phyloP scores from a whole-genome alignment of 1,140 invertebrate genomes.

The Eurosta solidaginis region DNA sequence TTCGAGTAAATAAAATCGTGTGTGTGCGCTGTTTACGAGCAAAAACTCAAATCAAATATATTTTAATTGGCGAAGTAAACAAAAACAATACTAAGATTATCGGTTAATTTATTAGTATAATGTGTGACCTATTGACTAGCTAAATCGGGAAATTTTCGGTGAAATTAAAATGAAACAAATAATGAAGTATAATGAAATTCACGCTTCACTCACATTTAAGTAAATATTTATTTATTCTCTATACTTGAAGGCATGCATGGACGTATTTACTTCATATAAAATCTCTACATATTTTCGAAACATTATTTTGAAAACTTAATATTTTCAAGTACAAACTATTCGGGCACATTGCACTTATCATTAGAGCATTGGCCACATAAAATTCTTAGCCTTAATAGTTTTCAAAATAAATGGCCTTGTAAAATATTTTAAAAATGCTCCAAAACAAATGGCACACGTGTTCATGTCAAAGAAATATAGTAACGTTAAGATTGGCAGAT shows the following conservation, averaged over 20 bases:
- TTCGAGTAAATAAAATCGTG: not conserved
- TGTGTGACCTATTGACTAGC: not conserved
- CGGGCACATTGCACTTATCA: not conserved
- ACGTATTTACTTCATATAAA: not conserved
- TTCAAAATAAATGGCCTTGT: conserved; percentile 25
- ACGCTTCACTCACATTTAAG: not conserved
- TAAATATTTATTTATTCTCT: no score
- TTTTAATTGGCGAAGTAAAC: conserved; percentile 2
- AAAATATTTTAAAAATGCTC: conserved; percentile 27
- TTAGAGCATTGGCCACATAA: not conserved
- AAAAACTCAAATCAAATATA: not conserved
- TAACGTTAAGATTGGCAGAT: not conserved
- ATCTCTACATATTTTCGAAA: not conserved
- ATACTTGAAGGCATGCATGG: not conserved
- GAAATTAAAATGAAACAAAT: no score
- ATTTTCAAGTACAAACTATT: not conserved
- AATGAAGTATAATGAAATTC: no score
- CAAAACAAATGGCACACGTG: not conserved
- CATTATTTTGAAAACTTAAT: not conserved
- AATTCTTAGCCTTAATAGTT: not conserved
- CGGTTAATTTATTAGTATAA: not conserved
- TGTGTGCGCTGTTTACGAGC: not conserved
- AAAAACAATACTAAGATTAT: not conserved
- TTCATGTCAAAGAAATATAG: not conserved
- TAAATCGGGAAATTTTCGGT: not conserved